Evolutionary conservation across 1,140 invertebrate genomes (phyloP), one percentile per base, ranked within the genome.

Genomic region (Halyomorpha halys): DNA sequence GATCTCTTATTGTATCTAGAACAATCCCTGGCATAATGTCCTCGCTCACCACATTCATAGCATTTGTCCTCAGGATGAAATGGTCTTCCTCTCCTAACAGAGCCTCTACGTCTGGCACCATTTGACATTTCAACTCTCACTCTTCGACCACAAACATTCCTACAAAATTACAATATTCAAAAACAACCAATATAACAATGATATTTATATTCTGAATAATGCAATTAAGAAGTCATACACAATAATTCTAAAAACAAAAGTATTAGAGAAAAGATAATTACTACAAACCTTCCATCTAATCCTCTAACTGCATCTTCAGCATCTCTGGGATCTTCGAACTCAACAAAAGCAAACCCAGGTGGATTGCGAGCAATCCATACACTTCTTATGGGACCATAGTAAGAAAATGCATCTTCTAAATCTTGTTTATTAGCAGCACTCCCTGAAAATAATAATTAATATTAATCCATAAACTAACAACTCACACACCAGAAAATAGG

Each of bases 321-420:
- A 78, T 97, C 94, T 66, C 87, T 75, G 0, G 85, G 79, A 74
- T 88, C 86, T 77, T 97, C 94, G 77, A 94, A 97, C 76, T 97
- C 93, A 18, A 97, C 89, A 78, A 97, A 97, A 15, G 93, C 94
- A 79, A 97, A 97, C 44, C 94, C 86, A 51, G 89, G 89, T 13
- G 90, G 90, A 75, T 96, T 95, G 70, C 92, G 80, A 0, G 93
- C 94, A 4, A 97, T 91, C 93, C 91, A 97, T 19, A 97, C 92
- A 78, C 92, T 96, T 68, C 87, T 83, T 67, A 98, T 77, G 30
- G 90, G 87, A 5, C 96, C 96, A 76, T 97, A 98, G 70, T 95
- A 91, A 61, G 89, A 86, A 75, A 98, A 98, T 11, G 91, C 88
- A 76, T 94, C 90, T 76, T 96, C 91, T 51, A 96, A 74, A 74